These are phyloP conservation scores for Hiodon alosoides DNA, from an alignment of 2,113 vertebrate species.

Conservation along the genomic window DNA sequence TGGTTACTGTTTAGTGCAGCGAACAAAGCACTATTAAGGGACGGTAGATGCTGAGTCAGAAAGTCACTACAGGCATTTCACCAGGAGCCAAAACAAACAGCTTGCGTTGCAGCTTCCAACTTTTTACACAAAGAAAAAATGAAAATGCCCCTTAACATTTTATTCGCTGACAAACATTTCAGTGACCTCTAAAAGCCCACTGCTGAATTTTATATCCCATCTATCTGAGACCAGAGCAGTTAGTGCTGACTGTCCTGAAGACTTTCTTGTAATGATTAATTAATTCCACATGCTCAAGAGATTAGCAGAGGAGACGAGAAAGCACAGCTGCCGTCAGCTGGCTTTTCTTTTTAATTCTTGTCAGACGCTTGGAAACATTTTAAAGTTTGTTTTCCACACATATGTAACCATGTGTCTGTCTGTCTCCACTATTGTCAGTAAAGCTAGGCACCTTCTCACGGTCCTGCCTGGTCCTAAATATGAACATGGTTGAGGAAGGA, in stretches of 20 bases:
- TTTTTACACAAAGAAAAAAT: slow-evolving; percentile 18
- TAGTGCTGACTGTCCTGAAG: not conserved
- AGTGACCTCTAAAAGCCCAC: not conserved
- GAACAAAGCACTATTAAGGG: not conserved
- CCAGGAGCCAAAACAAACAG: slow-evolving; percentile 26
- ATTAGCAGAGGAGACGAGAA: too few relatives aligned
- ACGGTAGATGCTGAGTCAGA: slow-evolving; percentile 10
- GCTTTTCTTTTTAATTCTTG: too few relatives aligned
- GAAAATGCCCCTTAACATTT: not conserved
- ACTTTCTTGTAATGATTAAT: too few relatives aligned
- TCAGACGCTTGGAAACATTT: too few relatives aligned
- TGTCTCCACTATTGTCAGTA: too few relatives aligned
- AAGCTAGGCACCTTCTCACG: not conserved
- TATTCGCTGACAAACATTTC: slow-evolving; percentile 1
- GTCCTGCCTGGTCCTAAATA: not conserved
- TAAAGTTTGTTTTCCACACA: too few relatives aligned
- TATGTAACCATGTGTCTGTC: too few relatives aligned
- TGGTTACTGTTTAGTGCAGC: slow-evolving; percentile 5
- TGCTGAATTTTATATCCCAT: not conserved
- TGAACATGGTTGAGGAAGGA: not conserved
- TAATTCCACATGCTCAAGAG: too few relatives aligned
- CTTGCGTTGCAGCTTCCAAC: slow-evolving; percentile 7
- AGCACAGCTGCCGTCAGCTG: too few relatives aligned
- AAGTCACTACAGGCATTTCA: slow-evolving; percentile 19
- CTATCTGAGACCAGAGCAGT: not conserved